These are phyloP conservation scores for Coracias cyanogaster DNA, from an alignment of 2,797 vertebrate genomes.

Conservation along the genomic window DNA sequence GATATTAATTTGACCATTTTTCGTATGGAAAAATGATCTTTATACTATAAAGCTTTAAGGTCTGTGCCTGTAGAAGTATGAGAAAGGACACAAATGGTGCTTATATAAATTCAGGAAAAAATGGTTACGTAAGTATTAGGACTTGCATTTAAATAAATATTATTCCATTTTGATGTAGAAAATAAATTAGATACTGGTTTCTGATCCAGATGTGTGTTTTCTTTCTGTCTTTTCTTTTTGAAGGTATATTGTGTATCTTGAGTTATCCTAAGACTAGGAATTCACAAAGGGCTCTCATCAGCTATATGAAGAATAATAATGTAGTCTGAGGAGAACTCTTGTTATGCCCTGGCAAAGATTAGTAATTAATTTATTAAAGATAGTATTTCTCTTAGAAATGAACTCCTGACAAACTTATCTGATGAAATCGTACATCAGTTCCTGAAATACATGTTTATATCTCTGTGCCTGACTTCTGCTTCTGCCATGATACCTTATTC, in stretches of 20 bases:
- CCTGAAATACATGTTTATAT: background rate
- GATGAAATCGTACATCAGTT: background rate
- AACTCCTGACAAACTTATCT: background rate
- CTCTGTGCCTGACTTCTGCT: background rate
- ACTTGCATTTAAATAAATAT: background rate
- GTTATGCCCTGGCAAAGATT: background rate
- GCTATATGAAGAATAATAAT: background rate
- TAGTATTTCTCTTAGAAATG: background rate
- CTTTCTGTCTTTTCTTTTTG: background rate
- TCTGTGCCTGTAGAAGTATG: fast-evolving
- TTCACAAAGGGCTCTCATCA: background rate
- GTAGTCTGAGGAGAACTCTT: background rate
- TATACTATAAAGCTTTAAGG: background rate
- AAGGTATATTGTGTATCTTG: background rate
- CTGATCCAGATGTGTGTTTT: background rate
- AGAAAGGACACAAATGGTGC: background rate
- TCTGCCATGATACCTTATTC: background rate
- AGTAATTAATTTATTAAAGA: background rate
- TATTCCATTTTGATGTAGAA: background rate
- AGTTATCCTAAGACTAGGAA: background rate
- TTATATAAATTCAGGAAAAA: background rate
- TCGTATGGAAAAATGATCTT: background rate
- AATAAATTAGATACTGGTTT: background rate
- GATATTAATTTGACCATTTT: background rate
- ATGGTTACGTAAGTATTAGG: background rate